phyloP scores from a whole-genome alignment of 2,113 vertebrate genomes.

The Todiramphus chloris region DNA sequence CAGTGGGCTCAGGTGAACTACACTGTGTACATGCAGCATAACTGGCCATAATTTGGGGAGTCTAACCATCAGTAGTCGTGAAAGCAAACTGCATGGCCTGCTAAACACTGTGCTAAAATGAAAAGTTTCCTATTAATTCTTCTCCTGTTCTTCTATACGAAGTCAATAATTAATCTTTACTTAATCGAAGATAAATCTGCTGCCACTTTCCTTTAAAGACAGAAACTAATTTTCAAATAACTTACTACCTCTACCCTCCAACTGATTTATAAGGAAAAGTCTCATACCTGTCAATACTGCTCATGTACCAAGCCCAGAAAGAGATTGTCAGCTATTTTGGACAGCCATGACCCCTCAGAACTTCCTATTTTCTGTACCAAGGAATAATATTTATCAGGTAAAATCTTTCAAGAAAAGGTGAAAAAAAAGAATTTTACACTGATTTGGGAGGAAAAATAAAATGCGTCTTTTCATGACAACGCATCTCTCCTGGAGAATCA shows the following conservation, averaged over 20 bases:
- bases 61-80: background rate
- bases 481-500: background rate
- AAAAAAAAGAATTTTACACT: background rate
- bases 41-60: background rate
- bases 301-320: background rate
- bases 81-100: background rate
- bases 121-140: background rate
- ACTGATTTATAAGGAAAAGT: background rate
- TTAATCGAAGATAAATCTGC: background rate
- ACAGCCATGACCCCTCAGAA: background rate
- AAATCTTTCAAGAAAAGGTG: background rate
- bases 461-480: background rate
- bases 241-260: background rate
- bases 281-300: background rate
- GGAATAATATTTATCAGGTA: background rate
- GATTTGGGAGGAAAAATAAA: background rate
- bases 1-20: background rate
- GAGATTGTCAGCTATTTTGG: background rate
- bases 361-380: background rate
- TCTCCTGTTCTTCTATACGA: background rate
- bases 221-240: background rate
- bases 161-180: background rate
- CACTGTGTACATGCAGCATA: rapidly evolving
- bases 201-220: background rate
- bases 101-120: background rate